Evolutionary conservation across 2,113 vertebrate species (phyloP).

Genomic region (Coreoperca whiteheadi): DNA sequence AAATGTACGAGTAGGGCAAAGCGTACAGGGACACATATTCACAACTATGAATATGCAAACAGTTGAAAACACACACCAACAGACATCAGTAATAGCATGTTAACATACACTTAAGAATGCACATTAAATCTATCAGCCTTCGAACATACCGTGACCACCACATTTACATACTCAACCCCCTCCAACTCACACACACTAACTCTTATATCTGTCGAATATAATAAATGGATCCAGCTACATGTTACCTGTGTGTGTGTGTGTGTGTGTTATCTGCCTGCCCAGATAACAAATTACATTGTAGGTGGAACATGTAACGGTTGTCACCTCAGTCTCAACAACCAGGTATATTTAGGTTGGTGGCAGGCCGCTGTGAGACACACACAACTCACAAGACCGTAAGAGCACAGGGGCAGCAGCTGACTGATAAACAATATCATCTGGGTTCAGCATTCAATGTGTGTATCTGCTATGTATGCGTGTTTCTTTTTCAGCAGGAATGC

Average conservation of each 20-base stretch:
- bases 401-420: constrained; percentile 1
- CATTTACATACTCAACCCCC: constrained; percentile 19
- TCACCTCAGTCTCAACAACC: constrained; percentile 29
- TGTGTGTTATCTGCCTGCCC: constrained; percentile 22
- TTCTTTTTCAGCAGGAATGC: constrained; percentile 47
- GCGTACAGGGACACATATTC: constrained; percentile 30
- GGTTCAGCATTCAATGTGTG: constrained; percentile 5
- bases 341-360: constrained; percentile 29
- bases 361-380: neutral
- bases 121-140: neutral
- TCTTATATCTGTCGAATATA: constrained; percentile 42
- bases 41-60: constrained; percentile 34
- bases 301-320: constrained; percentile 51
- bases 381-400: constrained; percentile 1
- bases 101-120: neutral
- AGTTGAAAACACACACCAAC: neutral
- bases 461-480: neutral
- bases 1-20: constrained; percentile 52
- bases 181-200: neutral
- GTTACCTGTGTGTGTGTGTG: constrained; percentile 4
- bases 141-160: neutral
- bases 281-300: constrained; percentile 58
- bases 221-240: constrained; percentile 44
- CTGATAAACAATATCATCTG: constrained; percentile 28
- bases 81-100: neutral